Evolutionary conservation across 2,888 invertebrate genomes (phyloP).

Genomic region (Deilephila porcellus): DNA sequence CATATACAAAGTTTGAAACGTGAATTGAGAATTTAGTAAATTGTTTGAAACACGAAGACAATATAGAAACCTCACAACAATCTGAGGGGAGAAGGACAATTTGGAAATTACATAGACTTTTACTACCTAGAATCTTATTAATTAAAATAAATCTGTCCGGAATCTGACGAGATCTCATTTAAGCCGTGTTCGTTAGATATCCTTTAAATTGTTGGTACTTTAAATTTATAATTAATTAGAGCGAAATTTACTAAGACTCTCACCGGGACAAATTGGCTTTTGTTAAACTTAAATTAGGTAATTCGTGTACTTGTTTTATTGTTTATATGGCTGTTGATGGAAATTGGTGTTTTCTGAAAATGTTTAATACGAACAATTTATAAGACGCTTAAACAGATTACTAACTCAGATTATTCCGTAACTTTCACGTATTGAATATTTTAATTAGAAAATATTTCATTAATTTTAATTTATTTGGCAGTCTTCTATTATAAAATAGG

Average conservation of each 20-base stretch:
- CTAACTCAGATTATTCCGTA: too few species aligned
- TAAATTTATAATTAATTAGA: not conserved
- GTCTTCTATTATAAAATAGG: not conserved
- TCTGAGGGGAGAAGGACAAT: not conserved
- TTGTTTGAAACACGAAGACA: too few species aligned
- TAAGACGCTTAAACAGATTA: too few species aligned
- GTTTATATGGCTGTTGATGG: not conserved
- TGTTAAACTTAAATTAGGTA: not conserved
- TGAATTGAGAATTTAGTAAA: too few species aligned
- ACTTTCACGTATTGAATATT: too few species aligned
- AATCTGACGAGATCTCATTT: not conserved
- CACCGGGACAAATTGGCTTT: not conserved
- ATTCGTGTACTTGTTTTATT: not conserved
- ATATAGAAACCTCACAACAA: not conserved
- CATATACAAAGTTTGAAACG: too few species aligned
- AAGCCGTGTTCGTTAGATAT: not conserved
- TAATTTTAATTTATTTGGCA: not conserved
- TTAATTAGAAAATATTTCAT: not conserved
- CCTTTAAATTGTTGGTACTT: not conserved
- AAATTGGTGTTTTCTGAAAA: not conserved
- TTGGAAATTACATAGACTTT: not conserved
- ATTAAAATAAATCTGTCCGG: slow-evolving; percentile 5
- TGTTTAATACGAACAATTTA: too few species aligned
- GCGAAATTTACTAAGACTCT: not conserved
- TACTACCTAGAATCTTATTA: not conserved